Evolutionary conservation across 1,140 invertebrate species (phyloP).

Genomic region (Stegodyphus dumicola): DNA sequence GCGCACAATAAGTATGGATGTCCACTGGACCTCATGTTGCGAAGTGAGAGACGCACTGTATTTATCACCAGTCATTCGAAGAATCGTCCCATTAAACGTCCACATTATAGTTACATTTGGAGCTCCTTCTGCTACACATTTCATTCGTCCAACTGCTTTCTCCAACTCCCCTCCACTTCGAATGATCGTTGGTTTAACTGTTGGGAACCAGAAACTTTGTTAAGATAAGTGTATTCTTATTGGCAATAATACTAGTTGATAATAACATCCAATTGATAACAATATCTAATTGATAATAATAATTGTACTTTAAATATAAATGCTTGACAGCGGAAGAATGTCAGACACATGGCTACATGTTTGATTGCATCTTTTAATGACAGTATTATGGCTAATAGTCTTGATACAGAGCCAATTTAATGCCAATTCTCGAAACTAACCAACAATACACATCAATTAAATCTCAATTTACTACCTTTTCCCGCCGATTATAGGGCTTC

Average conservation of each 20-base stretch:
- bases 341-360: too few species aligned
- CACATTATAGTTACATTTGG: slow-evolving; percentile 46
- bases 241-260: neutral
- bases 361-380: too few species aligned
- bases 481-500: too few species aligned
- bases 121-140: slow-evolving; percentile 29
- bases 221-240: neutral
- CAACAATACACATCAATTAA: too few species aligned
- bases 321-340: too few species aligned
- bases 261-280: neutral
- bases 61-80: slow-evolving; percentile 18
- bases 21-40: slow-evolving; percentile 30
- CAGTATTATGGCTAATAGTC: too few species aligned
- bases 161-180: slow-evolving; percentile 31
- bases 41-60: slow-evolving; percentile 9
- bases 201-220: neutral
- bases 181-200: slow-evolving; percentile 42
- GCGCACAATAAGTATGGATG: slow-evolving; percentile 27
- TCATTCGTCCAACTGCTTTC: slow-evolving; percentile 3
- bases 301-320: too few species aligned
- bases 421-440: too few species aligned
- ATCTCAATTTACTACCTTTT: too few species aligned
- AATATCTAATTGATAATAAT: neutral
- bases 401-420: too few species aligned
- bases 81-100: slow-evolving; percentile 32